Evolutionary conservation across 2,113 vertebrate genomes (phyloP), one percentile per base, ranked within the genome.

Genomic region (Thalassoma bifasciatum): DNA sequence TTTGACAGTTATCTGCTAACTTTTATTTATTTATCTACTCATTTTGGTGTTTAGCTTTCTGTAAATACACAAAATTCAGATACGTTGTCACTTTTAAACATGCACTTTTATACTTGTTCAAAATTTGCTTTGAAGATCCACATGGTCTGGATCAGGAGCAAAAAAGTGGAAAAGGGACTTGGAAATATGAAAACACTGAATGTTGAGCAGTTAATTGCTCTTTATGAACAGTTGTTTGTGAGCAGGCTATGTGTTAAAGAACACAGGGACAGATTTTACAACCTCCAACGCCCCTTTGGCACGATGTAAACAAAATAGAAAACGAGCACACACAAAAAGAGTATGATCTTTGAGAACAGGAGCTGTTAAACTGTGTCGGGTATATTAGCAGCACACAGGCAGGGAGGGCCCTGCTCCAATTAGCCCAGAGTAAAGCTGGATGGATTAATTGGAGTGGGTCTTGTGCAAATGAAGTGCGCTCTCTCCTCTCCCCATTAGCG

Each of bases 371-470:
- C 74, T 86, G 89, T 91, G 91, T 89, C 88, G 87, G 86, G 86
- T 89, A 82, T 69, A 88, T 89, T 85, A 84, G 44, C 79, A 73
- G 71, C 81, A 81, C 87, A 89, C 83, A 81, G 83, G 86, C 88
- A 90, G 86, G 90, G 86, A 91, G 87, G 90, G 90, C 87, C 89
- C 72, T 42, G 82, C 86, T 91, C 89, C 89, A 93, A 92, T 92
- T 93, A 92, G 89, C 88, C 85, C 91, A 88, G 85, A 93, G 91
- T 90, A 89, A 92, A 89, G 89, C 89, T 87, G 90, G 88, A 66
- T 87, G 89, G 92, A 92, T 91, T 92, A 92, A 93, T 93, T 91
- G 92, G 86, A 92, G 90, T 81, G 86, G 86, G 89, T 90, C 91
- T 90, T 91, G 89, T 92, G 90, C 88, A 90, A 90, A 92, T 91